Conservation (phyloP, 1,140 invertebrate species). For the Steinernema khuongi region DNA sequence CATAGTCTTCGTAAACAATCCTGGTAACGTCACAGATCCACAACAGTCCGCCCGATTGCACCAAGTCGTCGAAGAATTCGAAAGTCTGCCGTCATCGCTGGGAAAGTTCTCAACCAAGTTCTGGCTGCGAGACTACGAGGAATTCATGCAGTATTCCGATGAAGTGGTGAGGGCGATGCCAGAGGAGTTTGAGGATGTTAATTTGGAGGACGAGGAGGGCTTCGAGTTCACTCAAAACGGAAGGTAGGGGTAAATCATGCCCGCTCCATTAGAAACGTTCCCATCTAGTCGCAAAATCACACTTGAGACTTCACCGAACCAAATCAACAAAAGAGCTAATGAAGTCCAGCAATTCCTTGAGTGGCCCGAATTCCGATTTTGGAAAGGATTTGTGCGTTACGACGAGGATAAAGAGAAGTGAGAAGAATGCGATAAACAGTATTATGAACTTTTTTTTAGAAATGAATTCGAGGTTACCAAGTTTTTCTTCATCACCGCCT, state of each 20-base stretch:
- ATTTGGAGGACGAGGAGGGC: slow-evolving; percentile 11
- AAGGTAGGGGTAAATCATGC: background rate
- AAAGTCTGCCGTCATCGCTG: slow-evolving; percentile 47
- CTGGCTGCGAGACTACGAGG: slow-evolving; percentile 54
- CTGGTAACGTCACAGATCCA: slow-evolving; percentile 47
- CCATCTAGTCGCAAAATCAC: background rate
- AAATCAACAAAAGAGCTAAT: slow-evolving; percentile 21
- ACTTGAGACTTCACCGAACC: background rate
- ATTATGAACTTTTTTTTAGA: slow-evolving; percentile 21
- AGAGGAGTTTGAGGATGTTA: slow-evolving; percentile 42
- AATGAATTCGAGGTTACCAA: slow-evolving; percentile 29
- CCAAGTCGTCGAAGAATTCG: slow-evolving; percentile 45
- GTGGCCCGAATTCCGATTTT: slow-evolving; percentile 58
- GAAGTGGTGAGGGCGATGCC: slow-evolving; percentile 35
- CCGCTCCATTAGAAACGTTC: background rate
- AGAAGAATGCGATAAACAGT: background rate
- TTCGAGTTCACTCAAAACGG: slow-evolving; percentile 39
- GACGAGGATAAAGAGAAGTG: slow-evolving; percentile 19
- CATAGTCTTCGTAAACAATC: slow-evolving; percentile 56
- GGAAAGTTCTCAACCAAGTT: slow-evolving; percentile 57
- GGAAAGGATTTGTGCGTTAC: slow-evolving; percentile 53
- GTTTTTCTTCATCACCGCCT: slow-evolving; percentile 57
- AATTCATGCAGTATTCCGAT: slow-evolving; percentile 48
- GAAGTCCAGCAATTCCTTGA: slow-evolving; percentile 50
- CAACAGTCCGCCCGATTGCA: slow-evolving; percentile 37